A percentile compares a stretch with the other conserved stretches of the same genome.
Conservation (phyloP, 2,888 invertebrate species). For the Cyclophora albipunctata region DNA sequence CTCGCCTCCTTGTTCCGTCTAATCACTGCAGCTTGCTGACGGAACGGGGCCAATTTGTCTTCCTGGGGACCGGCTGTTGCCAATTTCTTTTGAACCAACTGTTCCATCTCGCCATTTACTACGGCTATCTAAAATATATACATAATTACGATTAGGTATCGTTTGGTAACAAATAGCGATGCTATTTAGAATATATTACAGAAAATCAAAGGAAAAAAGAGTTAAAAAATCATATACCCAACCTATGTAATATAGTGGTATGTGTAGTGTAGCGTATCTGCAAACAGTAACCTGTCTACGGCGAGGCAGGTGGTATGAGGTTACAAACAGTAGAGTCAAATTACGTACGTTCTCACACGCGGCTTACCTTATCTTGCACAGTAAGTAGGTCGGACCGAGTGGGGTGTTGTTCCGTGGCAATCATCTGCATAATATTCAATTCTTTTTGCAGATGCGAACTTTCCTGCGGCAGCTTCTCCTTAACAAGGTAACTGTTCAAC, state of each 20-base stretch:
- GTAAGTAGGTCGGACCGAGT: slow-evolving; percentile 79
- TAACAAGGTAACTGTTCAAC: slow-evolving; percentile 83
- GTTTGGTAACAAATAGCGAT: too few species aligned
- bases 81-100: slow-evolving; percentile 82
- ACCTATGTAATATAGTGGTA: too few species aligned
- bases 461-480: slow-evolving; percentile 87
- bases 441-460: slow-evolving; percentile 77
- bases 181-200: too few species aligned
- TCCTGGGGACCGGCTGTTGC: slow-evolving; percentile 77
- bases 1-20: slow-evolving; percentile 86
- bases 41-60: slow-evolving; percentile 87
- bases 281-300: too few species aligned
- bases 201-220: too few species aligned
- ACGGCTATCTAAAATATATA: slow-evolving; percentile 53
- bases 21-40: slow-evolving; percentile 89
- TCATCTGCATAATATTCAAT: slow-evolving; percentile 80
- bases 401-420: slow-evolving; percentile 78
- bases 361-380: slow-evolving; percentile 76
- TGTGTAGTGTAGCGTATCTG: too few species aligned
- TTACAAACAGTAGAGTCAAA: slow-evolving; percentile 6
- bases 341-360: slow-evolving; percentile 4
- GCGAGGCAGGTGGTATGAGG: not conserved
- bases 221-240: too few species aligned
- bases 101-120: slow-evolving; percentile 79
- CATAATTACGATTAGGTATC: not conserved